Base-by-base conservation (phyloP, 2,797 vertebrate species). In the Poliocrania exsul region DNA sequence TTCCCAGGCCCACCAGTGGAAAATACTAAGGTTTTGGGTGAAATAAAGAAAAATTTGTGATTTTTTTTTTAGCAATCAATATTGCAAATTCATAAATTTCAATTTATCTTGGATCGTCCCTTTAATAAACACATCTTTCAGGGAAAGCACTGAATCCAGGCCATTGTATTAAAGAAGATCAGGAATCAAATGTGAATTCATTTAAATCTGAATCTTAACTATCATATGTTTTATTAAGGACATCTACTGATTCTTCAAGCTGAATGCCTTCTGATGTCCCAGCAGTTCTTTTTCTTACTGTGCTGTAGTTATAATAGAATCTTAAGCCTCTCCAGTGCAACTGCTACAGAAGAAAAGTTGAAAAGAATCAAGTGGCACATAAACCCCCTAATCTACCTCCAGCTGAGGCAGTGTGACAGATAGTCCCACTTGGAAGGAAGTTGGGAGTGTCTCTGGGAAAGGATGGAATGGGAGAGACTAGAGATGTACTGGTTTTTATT, bases 311-410 rank as follows among this genome's bases (percentile, higher is more conserved):
- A 28, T 40, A 66, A 66, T 78, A 82, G 40, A 75, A 37, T 79
- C 38, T 82, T 83, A 74, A 93, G 38, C 46, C 44, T 87, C 75
- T 88, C 51, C 51, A 54, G 35, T 79, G 62, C 44, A 86, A 61
- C 40, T 81, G 42, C 42, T 93, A 51, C 28, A 56, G 46, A 91
- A 86, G 53, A 91, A 53, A 78, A 89, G 64, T 72, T 78, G 62
- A 84, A 93, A 95, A 88, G 54, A 61, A 92, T 94, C 42, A 94
- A 83, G 79, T 25, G 79, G 23, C 46, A 75, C 62, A 49, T 70
- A 92, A 81, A 91, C 18, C 49, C 64, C 65, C 47, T 93, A 86
- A 89, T 89, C 35, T 92, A 47, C 51, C 86, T 94, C 75, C 78
- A 94, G 17, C 51, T 60, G 33, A 90, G 72, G 25, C 54, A 79